A percentile compares a stretch with the other conserved stretches of the same genome.
phyloP scores from a whole-genome alignment of 1,140 invertebrate genomes.

The Drosophila leontia region DNA sequence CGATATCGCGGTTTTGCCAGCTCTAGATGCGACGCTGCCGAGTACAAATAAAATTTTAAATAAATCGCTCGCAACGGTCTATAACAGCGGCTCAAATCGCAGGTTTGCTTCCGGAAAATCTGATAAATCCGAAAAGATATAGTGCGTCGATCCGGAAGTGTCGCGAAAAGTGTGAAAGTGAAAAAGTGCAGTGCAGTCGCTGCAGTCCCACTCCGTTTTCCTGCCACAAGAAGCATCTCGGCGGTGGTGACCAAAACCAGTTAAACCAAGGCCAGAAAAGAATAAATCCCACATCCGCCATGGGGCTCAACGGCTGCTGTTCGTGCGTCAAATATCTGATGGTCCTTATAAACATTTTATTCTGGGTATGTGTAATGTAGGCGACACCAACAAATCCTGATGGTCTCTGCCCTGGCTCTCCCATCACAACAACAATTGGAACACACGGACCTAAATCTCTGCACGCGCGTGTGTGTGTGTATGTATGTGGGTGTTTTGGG shows the following conservation, averaged over 20 bases:
- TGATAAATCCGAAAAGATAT: conserved; percentile 2
- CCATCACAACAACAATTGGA: conserved; percentile 60
- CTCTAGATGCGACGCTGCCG: conserved; percentile 33
- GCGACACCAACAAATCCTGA: conserved; percentile 37
- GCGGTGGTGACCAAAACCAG: conserved; percentile 56
- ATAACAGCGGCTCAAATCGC: conserved; percentile 36
- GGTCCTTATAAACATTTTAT: conserved; percentile 89
- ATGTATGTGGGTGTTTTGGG: conserved; percentile 36
- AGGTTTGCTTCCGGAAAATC: conserved; percentile 22
- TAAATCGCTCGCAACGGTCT: conserved; percentile 53
- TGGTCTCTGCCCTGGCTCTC: conserved; percentile 3
- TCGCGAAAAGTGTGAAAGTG: conserved; percentile 16
- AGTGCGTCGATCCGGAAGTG: neutral
- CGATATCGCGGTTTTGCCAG: too few species aligned
- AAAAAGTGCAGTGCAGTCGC: conserved; percentile 31
- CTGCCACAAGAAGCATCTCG: conserved; percentile 39
- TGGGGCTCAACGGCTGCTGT: conserved; percentile 89
- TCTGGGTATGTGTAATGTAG: conserved; percentile 88
- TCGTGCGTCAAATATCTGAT: conserved; percentile 89
- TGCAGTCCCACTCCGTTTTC: conserved; percentile 40
- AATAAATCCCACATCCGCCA: conserved; percentile 70
- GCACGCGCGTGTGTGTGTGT: conserved; percentile 9
- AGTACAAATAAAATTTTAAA: conserved; percentile 69
- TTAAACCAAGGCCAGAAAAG: conserved; percentile 41
- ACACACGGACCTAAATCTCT: conserved; percentile 46